Evolutionary conservation across 1,140 invertebrate genomes (phyloP).

Genomic region (Drosophila elegans): DNA sequence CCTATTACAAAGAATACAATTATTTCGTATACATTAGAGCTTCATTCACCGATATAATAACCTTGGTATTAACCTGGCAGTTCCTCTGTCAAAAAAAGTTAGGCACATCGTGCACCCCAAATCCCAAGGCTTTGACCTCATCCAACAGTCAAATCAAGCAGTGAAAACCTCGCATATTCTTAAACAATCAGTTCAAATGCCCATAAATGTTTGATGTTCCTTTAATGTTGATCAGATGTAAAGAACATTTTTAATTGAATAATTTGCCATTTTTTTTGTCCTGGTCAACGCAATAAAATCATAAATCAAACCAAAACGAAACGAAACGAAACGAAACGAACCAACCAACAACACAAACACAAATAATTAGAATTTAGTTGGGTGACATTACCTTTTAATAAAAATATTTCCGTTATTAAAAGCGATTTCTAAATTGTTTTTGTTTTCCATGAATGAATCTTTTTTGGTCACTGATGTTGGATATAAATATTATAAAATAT

Average conservation of each 20-base stretch:
- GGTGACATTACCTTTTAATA: conserved; percentile 81
- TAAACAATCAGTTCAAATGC: conserved; percentile 6
- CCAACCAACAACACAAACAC: conserved; percentile 38
- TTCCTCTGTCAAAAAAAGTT: background rate
- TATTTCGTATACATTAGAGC: background rate
- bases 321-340: conserved; percentile 18
- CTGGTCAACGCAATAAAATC: conserved; percentile 19
- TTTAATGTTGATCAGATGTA: conserved; percentile 25
- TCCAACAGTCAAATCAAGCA: conserved; percentile 3
- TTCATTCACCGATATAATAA: background rate
- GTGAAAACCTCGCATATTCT: background rate
- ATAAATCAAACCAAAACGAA: conserved; percentile 18
- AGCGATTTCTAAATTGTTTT: conserved; percentile 84
- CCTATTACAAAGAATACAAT: background rate
- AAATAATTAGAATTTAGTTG: conserved; percentile 47
- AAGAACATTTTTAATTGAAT: conserved; percentile 14
- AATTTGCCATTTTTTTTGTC: conserved; percentile 41
- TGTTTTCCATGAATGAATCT: conserved; percentile 84
- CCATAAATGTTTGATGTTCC: conserved; percentile 29
- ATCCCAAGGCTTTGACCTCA: conserved; percentile 10
- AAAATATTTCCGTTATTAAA: conserved; percentile 85
- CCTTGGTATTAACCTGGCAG: background rate
- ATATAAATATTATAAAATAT: conserved; percentile 9
- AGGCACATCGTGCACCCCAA: background rate
- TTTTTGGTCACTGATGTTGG: conserved; percentile 39